These are phyloP conservation scores for Calliopum simillimum DNA, from an alignment of 2,888 invertebrate genomes.

Conservation along the genomic window DNA sequence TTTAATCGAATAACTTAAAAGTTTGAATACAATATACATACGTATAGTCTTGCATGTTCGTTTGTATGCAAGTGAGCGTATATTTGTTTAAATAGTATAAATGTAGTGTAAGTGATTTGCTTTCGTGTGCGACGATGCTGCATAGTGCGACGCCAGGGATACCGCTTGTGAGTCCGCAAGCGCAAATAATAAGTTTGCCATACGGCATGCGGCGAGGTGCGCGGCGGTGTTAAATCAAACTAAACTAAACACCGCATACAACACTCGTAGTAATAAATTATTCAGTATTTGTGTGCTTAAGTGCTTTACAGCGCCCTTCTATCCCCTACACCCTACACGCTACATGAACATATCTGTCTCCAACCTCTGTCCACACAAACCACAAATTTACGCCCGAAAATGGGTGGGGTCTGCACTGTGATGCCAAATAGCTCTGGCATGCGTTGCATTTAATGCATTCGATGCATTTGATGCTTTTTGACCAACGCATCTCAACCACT, in stretches of 20 bases:
- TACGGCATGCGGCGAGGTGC: neutral
- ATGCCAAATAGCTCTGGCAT: constrained; percentile 2
- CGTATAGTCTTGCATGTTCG: constrained; percentile 12
- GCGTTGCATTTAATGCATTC: neutral
- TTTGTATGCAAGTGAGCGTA: neutral
- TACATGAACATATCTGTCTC: neutral
- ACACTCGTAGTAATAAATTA: constrained; percentile 33
- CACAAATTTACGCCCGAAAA: neutral
- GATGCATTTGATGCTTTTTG: constrained; percentile 20
- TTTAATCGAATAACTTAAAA: constrained; percentile 26
- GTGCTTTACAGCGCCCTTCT: neutral
- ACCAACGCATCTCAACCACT: constrained; percentile 8
- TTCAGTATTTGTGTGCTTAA: constrained; percentile 17
- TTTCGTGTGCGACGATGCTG: neutral
- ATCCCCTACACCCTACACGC: neutral
- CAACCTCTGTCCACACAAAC: neutral
- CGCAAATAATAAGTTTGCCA: constrained; percentile 37
- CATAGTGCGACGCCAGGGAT: neutral
- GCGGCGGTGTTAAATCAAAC: constrained; percentile 41
- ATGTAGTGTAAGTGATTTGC: constrained; percentile 5
- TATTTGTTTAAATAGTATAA: neutral
- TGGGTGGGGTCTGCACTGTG: neutral
- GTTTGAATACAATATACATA: constrained; percentile 15
- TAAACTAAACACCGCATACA: constrained; percentile 39
- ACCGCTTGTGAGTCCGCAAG: neutral